Evolutionary conservation across 2,797 vertebrate species (phyloP), one percentile per base, ranked within the genome.

Genomic region (Coregonus suidteri): DNA sequence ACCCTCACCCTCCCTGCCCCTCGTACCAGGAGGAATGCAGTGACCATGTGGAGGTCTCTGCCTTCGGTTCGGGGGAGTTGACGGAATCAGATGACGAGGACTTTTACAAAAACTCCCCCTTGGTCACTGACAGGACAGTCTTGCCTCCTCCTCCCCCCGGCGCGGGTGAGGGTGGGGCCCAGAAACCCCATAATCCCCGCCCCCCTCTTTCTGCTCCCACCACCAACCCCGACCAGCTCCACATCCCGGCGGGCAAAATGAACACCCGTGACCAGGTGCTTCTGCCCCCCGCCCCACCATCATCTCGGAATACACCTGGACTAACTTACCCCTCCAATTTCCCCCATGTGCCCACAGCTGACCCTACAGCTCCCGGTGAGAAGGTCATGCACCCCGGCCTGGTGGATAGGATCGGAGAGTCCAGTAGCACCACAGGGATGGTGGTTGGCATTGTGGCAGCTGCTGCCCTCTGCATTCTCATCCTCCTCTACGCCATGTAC

Each of bases 61-160:
- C 97, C 89, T 97, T 96, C 74, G 96, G 96, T 89, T 98, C 97
- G 6, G 97, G 97, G 82, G 97, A 98, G 91, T 95, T 96, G 87
- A 97, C 96, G 81, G 97, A 98, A 84, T 96, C 96, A 4, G 97
- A 98, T 88, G 97, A 98, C 66, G 97, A 98, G 93, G 97, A 98
- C 93, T 98, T 98, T 94, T 96, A 96, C 93, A 96, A 94, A 93
- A 95, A 95, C 87, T 95, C 96, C 83, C 95, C 95, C 79, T 86
- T 96, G 94, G 96, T 96, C 95, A 98, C 97, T 88, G 96, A 97
- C 93, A 96, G 96, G 94, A 97, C 97, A 91, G 95, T 96, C 88
- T 93, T 95, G 88, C 92, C 95, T 81, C 95, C 95, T 62, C 59
- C 59, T n/a, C 59, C 93, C 77, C 95, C 93, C 78, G 93, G 90